Base-by-base conservation (phyloP, 1,140 invertebrate genomes). In the Zeugodacus cucurbitae region DNA sequence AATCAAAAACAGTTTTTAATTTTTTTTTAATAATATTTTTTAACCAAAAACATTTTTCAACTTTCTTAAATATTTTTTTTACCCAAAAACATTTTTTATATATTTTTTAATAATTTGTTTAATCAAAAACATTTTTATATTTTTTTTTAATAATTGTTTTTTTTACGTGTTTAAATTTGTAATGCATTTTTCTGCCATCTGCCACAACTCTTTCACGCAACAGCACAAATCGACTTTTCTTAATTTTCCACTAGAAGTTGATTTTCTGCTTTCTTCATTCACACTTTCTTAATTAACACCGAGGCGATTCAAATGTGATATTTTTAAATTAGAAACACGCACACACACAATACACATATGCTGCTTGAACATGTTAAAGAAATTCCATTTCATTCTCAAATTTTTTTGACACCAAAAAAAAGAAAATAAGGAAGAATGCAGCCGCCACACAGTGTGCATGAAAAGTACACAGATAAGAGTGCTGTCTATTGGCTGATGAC, bases 181-280 rank as follows among this genome's bases (percentile, higher is more conserved):
- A n/a, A n/a, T 54, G 0, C 4, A 17, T 17, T 17, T 54, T 54
- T 54, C 0, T 5, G 4, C 48, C 17, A 11, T n/a, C 20, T 44
- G 20, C 70, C 6, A 6, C 67, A 74, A 74, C 34, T 74, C 34
- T 14, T 48, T 17, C 29, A 41, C 22, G n/a, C 0, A 44, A 14
- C 37, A 41, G 14, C 20, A 37, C 70, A 20, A 74, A 44, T 3
- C 32, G 5, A 70, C 14, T 37, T 70, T 37, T 62, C 37, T 48
- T 26, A 22, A 48, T 48, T 44, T 26, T 48, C 34, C n/a, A 82
- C 41, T 26, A 82, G 14, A 74, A 74, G 22, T 14, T 6, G 20
- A 26, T 82, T 82, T 82, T 14, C 41, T 82, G 74, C 41, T 82
- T 82, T 82, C 74, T 82, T 82, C 74, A 82, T 82, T 82, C 74